phyloP scores from a whole-genome alignment of 2,888 invertebrate species.

The Hedychridium roseum region DNA sequence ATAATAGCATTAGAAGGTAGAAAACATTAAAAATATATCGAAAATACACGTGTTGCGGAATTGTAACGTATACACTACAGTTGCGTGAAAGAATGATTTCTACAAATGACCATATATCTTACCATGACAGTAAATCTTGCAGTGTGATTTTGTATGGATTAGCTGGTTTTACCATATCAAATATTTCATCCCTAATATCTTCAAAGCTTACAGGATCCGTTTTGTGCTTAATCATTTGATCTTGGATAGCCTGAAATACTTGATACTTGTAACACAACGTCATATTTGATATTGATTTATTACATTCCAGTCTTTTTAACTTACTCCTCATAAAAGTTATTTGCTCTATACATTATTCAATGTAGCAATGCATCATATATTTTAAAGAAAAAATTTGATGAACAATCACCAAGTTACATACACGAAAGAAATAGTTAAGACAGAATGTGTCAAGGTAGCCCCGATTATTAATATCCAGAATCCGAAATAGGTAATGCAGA shows the following conservation, averaged over 20 bases:
- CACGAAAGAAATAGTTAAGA: conserved; percentile 91
- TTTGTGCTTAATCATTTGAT: conserved; percentile 86
- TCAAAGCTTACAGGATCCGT: conserved; percentile 92
- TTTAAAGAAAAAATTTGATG: neutral
- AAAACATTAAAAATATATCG: neutral
- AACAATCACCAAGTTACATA: conserved; percentile 50
- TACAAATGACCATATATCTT: conserved; percentile 30
- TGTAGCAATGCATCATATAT: too few species aligned
- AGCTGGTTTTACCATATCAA: conserved; percentile 95
- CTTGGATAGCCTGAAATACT: conserved; percentile 79
- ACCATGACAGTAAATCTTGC: conserved; percentile 83
- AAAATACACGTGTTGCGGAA: too few species aligned
- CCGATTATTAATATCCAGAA: conserved; percentile 87
- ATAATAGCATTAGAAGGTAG: conserved; percentile 9
- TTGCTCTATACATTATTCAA: too few species aligned
- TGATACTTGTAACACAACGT: too few species aligned
- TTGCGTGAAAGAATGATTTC: neutral
- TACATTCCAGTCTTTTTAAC: too few species aligned
- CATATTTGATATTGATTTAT: too few species aligned
- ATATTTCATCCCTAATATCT: conserved; percentile 96
- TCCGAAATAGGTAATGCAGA: conserved; percentile 88
- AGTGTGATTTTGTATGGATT: conserved; percentile 86
- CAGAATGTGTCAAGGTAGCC: conserved; percentile 91
- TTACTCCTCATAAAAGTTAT: too few species aligned
- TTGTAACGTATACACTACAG: neutral